Conservation (phyloP, 2,888 invertebrate species). For the Agrotis ipsilon region DNA sequence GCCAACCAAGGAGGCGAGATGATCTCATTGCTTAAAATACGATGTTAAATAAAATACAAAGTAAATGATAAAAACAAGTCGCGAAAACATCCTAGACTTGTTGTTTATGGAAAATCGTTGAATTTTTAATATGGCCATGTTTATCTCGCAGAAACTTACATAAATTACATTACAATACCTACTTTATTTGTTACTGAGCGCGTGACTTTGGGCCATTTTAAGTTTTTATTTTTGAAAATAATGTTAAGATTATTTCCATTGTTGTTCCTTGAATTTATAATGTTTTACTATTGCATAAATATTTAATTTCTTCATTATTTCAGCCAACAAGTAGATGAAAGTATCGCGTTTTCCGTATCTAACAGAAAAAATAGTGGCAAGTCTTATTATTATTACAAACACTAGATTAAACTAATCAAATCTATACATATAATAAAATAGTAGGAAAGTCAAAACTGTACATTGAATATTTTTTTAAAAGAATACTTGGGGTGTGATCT, state of each 20-base stretch:
- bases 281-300: neutral
- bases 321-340: neutral
- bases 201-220: neutral
- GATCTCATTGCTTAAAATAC: constrained; percentile 44
- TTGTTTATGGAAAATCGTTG: constrained; percentile 40
- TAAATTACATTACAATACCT: constrained; percentile 31
- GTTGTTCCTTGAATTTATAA: neutral
- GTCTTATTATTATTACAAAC: too few relatives aligned
- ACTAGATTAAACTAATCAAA: too few relatives aligned
- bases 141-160: constrained; percentile 30
- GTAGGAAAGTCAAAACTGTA: too few relatives aligned
- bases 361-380: too few relatives aligned
- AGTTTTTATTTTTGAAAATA: neutral
- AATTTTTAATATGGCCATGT: constrained; percentile 29
- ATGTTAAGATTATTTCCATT: neutral
- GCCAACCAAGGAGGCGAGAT: constrained; percentile 3
- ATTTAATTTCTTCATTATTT: neutral
- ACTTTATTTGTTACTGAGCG: neutral
- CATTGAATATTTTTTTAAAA: too few relatives aligned
- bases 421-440: too few relatives aligned
- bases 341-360: too few relatives aligned
- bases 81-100: constrained; percentile 34
- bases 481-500: too few relatives aligned
- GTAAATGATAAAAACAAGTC: constrained; percentile 49
- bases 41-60: constrained; percentile 32